Conservation (phyloP, 2,113 vertebrate species). For the Gadus macrocephalus region DNA sequence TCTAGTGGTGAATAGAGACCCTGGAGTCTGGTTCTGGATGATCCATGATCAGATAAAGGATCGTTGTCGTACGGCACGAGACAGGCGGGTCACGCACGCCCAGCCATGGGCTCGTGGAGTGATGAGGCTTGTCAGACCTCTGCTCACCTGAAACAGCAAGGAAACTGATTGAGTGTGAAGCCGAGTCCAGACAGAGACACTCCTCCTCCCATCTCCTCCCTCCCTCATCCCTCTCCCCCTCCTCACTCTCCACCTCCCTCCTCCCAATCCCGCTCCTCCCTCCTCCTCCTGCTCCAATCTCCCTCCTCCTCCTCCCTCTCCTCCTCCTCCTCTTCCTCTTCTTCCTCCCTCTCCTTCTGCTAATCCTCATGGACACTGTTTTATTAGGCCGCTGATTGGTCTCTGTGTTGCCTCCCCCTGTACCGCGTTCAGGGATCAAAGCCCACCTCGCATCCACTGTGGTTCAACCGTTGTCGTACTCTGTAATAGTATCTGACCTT, state of each 20-base stretch:
- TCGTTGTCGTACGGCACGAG: not conserved
- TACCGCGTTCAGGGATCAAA: not conserved
- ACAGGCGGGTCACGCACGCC: too few species aligned
- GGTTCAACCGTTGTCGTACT: too few species aligned
- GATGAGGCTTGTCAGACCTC: not conserved
- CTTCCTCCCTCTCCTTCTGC: not conserved
- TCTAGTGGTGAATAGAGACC: too few species aligned
- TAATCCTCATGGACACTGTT: too few species aligned
- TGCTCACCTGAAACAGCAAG: not conserved
- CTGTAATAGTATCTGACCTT: too few species aligned
- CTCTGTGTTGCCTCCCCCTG: not conserved
- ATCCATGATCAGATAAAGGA: not conserved
- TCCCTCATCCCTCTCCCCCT: not conserved
- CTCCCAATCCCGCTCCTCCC: not conserved
- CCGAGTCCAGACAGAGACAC: not conserved
- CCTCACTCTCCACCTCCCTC: not conserved
- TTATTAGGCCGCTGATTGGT: too few species aligned
- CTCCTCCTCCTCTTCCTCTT: not conserved
- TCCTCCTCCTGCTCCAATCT: not conserved
- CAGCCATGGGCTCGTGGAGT: not conserved
- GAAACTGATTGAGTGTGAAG: slow-evolving; percentile 10
- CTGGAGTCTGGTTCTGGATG: too few species aligned
- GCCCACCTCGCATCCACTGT: not conserved
- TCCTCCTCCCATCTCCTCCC: not conserved
- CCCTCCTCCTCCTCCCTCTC: not conserved